phyloP scores from a whole-genome alignment of 2,797 vertebrate genomes.

The Anolis apletophallus region DNA sequence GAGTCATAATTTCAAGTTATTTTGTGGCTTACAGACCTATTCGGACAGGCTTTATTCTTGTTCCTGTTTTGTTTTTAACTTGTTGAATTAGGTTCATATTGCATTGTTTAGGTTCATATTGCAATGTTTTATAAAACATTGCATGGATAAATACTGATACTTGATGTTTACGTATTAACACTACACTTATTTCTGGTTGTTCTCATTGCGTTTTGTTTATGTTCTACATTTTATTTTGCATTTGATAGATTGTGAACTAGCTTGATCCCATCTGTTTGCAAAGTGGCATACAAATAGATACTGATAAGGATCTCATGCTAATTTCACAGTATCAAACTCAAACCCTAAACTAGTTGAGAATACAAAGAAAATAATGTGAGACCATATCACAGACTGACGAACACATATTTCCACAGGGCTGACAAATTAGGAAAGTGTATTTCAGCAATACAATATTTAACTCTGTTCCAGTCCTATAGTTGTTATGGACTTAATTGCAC shows the following conservation, averaged over 20 bases:
- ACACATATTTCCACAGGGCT: neutral
- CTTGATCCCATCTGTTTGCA: neutral
- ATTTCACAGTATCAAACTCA: neutral
- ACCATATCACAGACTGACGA: neutral
- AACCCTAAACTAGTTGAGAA: neutral
- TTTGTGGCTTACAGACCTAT: too few relatives aligned
- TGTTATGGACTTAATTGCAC: too few relatives aligned
- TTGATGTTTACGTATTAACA: neutral
- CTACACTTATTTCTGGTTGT: neutral
- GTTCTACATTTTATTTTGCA: neutral
- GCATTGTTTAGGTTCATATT: neutral
- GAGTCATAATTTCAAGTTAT: too few relatives aligned
- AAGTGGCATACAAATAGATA: neutral
- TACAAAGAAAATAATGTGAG: neutral
- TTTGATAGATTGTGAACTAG: neutral
- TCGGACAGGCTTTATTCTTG: neutral
- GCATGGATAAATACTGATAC: neutral
- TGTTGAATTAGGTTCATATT: neutral
- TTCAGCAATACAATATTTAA: neutral
- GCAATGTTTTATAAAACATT: neutral
- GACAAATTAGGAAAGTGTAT: neutral
- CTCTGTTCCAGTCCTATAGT: neutral
- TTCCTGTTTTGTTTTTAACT: neutral
- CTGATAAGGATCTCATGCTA: neutral
- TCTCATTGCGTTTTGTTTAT: neutral